These are phyloP conservation scores for Petrocephalus schoutedeni DNA, from an alignment of 2,797 vertebrate genomes.

Conservation along the genomic window DNA sequence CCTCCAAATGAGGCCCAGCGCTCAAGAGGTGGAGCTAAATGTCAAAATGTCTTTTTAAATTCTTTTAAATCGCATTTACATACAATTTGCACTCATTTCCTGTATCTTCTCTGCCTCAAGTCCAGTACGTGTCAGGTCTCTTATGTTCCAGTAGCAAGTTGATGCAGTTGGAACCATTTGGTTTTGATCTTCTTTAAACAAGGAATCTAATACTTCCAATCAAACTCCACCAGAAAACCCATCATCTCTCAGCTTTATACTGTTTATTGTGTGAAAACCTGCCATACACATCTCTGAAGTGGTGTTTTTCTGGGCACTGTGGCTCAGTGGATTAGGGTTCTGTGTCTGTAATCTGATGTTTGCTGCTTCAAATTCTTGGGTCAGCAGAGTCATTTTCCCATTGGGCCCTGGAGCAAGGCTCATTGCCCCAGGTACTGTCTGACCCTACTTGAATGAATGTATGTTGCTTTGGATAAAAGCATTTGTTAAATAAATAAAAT, in stretches of 20 bases:
- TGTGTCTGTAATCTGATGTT: background rate
- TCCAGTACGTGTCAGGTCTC: background rate
- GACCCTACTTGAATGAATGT: background rate
- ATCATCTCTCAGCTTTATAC: background rate
- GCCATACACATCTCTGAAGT: background rate
- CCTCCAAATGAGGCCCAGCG: background rate
- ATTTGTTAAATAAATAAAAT: background rate
- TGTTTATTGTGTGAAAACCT: background rate
- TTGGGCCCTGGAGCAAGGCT: background rate
- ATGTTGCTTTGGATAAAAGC: background rate
- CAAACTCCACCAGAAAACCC: background rate
- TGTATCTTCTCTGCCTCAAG: background rate
- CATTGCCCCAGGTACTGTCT: background rate
- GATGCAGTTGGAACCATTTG: background rate
- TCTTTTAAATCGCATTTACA: background rate
- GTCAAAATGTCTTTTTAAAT: background rate
- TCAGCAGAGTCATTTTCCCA: background rate
- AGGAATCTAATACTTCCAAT: background rate
- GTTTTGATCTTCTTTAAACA: background rate
- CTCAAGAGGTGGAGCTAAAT: background rate
- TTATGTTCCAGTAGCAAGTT: background rate
- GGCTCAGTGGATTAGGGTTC: background rate
- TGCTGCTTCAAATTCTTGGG: background rate
- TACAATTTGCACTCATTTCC: background rate
- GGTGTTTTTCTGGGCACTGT: background rate